Percentiles rank a stretch among this genome's conserved stretches.
Conservation (phyloP, 23 tunicate species). For the Halocynthia roretzi region DNA sequence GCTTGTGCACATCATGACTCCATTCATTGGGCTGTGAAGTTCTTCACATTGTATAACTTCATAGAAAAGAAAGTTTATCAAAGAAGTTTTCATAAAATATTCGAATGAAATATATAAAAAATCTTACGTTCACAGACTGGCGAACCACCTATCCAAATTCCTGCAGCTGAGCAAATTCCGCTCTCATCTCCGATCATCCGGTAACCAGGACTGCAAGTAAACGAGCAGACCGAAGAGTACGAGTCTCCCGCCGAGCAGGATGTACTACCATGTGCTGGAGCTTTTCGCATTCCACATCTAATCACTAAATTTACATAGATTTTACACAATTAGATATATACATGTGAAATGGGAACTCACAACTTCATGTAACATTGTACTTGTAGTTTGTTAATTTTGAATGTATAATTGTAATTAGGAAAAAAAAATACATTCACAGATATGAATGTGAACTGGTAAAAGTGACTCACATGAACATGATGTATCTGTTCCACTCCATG, state of each 20-base stretch:
- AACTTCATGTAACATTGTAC: too few species aligned
- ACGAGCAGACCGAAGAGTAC: slow-evolving; percentile 52
- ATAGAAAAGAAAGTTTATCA: background rate
- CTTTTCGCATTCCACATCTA: slow-evolving; percentile 45
- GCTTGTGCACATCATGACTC: slow-evolving; percentile 43
- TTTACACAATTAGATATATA: background rate
- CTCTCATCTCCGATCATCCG: slow-evolving; percentile 25
- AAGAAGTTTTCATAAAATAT: background rate
- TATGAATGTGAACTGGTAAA: too few species aligned
- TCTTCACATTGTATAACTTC: slow-evolving; percentile 56
- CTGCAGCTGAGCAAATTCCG: slow-evolving; percentile 46
- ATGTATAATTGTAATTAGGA: too few species aligned
- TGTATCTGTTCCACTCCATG: slow-evolving; percentile 66
- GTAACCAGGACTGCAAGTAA: slow-evolving; percentile 49
- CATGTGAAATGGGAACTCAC: background rate
- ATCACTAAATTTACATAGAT: slow-evolving; percentile 25
- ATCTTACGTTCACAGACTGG: slow-evolving; percentile 79
- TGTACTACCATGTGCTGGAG: slow-evolving; percentile 55
- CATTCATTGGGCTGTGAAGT: slow-evolving; percentile 56
- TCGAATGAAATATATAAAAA: background rate
- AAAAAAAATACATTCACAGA: too few species aligned
- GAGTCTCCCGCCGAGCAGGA: slow-evolving; percentile 49
- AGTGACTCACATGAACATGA: slow-evolving; percentile 55
- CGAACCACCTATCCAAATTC: slow-evolving; percentile 43
- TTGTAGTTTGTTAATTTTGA: too few species aligned